Evolutionary conservation across 2,888 invertebrate genomes (phyloP).

Genomic region (Drosophila anceps): DNA sequence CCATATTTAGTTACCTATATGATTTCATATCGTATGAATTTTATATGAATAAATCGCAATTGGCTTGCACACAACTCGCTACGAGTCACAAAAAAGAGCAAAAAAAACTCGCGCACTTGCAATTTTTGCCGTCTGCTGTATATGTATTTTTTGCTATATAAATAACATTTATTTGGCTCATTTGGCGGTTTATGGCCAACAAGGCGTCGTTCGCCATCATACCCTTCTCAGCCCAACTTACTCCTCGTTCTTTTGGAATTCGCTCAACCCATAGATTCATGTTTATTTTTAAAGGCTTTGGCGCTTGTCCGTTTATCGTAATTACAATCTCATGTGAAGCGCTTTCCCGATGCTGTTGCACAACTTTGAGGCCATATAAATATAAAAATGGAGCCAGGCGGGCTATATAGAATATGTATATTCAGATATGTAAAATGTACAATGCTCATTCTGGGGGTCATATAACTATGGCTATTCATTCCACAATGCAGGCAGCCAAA

Average conservation of each 20-base stretch:
- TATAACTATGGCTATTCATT: conserved; percentile 55
- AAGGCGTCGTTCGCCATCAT: conserved; percentile 48
- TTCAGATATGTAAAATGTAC: conserved; percentile 23
- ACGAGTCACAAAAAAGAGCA: conserved; percentile 9
- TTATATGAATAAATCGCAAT: conserved; percentile 81
- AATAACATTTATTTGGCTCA: conserved; percentile 82
- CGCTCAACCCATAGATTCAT: conserved; percentile 36
- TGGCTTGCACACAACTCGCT: conserved; percentile 73
- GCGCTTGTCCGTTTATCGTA: conserved; percentile 74
- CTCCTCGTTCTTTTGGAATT: background rate
- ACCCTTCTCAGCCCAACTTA: background rate
- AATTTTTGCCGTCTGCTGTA: conserved; percentile 52
- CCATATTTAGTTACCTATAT: conserved; percentile 81
- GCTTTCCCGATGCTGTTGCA: conserved; percentile 79
- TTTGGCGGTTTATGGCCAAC: conserved; percentile 78
- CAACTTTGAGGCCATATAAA: conserved; percentile 74
- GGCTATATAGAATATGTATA: conserved; percentile 5
- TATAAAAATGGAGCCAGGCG: conserved; percentile 26
- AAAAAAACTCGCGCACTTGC: conserved; percentile 56
- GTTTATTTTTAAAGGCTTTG: conserved; percentile 67
- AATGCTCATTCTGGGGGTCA: conserved; percentile 30
- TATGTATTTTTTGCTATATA: conserved; percentile 53
- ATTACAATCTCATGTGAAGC: conserved; percentile 81
- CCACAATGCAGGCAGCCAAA: conserved; percentile 75
- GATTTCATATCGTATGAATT: conserved; percentile 80